phyloP scores from a whole-genome alignment of 2,888 invertebrate species.

The Thera obeliscata region DNA sequence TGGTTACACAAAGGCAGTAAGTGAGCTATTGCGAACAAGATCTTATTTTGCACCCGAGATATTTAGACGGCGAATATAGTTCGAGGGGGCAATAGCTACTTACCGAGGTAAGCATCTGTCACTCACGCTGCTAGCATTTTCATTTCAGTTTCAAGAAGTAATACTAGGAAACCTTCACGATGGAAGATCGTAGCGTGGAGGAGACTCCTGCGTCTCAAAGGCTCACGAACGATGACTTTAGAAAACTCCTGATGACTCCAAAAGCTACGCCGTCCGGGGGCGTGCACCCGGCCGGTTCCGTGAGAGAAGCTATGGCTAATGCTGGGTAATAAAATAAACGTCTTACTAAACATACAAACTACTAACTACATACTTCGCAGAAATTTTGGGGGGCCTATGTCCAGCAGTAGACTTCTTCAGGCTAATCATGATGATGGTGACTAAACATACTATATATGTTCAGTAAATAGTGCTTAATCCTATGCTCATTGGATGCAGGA shows the following conservation, averaged over 20 bases:
- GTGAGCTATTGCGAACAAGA: too few species aligned
- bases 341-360: not conserved
- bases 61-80: too few species aligned
- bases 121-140: not conserved
- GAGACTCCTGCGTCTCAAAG: conserved; percentile 89
- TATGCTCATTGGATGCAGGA: too few species aligned
- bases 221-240: conserved; percentile 98
- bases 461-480: too few species aligned
- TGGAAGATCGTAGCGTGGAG: conserved; percentile 82
- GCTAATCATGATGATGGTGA: too few species aligned
- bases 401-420: too few species aligned
- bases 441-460: too few species aligned
- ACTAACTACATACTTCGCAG: too few species aligned
- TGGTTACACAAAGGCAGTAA: too few species aligned
- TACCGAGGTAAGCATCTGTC: too few species aligned
- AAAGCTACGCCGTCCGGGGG: conserved; percentile 87
- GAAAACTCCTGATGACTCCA: conserved; percentile 97
- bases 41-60: too few species aligned
- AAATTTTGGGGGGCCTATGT: not conserved
- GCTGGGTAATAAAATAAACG: conserved; percentile 68
- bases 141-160: not conserved
- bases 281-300: conserved; percentile 84
- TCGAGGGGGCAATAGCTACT: too few species aligned
- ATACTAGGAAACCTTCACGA: conserved; percentile 50
- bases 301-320: conserved; percentile 88